A percentile compares a stretch with the other conserved stretches of the same genome.
These are phyloP conservation scores for Menura novaehollandiae DNA, from an alignment of 2,113 vertebrate genomes.

Conservation along the genomic window DNA sequence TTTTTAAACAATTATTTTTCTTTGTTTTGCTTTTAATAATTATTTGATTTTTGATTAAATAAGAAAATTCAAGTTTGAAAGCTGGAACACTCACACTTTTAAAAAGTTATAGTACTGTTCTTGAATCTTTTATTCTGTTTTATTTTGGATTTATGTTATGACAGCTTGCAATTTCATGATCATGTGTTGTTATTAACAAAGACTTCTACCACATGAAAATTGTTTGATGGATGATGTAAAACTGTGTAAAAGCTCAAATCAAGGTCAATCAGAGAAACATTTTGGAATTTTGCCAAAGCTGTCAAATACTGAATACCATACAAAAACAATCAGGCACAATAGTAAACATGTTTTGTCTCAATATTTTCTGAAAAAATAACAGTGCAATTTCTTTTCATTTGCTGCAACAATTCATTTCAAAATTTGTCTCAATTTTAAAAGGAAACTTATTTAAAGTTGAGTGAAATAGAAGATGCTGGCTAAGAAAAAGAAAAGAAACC, in stretches of 20 bases:
- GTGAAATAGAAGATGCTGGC: background rate
- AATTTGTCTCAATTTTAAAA: background rate
- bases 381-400: background rate
- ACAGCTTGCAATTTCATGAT: background rate
- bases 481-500: background rate
- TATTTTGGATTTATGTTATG: background rate
- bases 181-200: background rate
- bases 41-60: background rate
- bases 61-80: background rate
- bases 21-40: background rate
- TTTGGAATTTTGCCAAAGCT: background rate
- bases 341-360: background rate
- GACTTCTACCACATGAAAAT: background rate
- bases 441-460: background rate
- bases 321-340: background rate
- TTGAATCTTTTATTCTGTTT: background rate
- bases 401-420: background rate
- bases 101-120: background rate
- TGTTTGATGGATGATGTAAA: background rate
- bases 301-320: background rate
- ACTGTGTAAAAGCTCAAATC: background rate
- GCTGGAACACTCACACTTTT: background rate
- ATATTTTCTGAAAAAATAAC: background rate
- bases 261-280: background rate
- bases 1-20: background rate